These are phyloP conservation scores for Holothuria leucospilota DNA, from an alignment of 53 echinoderm and acorn worm genomes.

Conservation along the genomic window DNA sequence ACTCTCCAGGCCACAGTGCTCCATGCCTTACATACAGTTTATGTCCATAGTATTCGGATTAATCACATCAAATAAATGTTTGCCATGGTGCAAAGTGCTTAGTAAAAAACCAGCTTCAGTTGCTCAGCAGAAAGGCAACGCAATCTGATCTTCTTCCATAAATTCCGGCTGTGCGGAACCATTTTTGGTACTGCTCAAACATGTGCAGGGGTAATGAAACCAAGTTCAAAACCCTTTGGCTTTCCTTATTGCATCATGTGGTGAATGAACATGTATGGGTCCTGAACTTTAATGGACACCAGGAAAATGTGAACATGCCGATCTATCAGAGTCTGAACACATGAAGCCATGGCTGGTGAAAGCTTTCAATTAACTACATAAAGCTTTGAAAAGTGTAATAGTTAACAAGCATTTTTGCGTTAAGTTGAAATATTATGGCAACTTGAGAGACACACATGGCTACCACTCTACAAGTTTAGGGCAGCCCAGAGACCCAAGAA, in stretches of 20 bases:
- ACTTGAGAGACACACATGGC: no score
- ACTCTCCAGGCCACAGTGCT: conserved; percentile 61
- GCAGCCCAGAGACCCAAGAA: no score
- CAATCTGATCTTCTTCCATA: conserved; percentile 15
- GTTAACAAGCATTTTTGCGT: conserved; percentile 7
- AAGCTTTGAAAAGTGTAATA: background rate
- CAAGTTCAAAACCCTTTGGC: conserved; percentile 23
- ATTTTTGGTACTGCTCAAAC: conserved; percentile 49
- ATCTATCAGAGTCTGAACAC: background rate
- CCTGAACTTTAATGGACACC: conserved; percentile 5
- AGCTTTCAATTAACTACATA: background rate
- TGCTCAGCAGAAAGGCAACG: conserved; percentile 22
- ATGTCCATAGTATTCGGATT: conserved; percentile 7
- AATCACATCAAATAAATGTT: conserved; percentile 35
- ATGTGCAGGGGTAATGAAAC: background rate
- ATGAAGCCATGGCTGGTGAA: conserved; percentile 29
- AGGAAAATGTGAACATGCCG: conserved; percentile 50
- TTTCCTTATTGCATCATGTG: conserved; percentile 41
- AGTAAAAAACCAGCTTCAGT: conserved; percentile 15
- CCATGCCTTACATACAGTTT: conserved; percentile 60
- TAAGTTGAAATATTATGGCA: conserved; percentile 15
- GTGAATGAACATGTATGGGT: conserved; percentile 64
- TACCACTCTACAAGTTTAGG: no score
- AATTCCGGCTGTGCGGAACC: conserved; percentile 42
- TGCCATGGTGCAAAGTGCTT: conserved; percentile 60